Evolutionary conservation across 2,113 vertebrate genomes (phyloP), one percentile per base, ranked within the genome.

Genomic region (Mus musculus): DNA sequence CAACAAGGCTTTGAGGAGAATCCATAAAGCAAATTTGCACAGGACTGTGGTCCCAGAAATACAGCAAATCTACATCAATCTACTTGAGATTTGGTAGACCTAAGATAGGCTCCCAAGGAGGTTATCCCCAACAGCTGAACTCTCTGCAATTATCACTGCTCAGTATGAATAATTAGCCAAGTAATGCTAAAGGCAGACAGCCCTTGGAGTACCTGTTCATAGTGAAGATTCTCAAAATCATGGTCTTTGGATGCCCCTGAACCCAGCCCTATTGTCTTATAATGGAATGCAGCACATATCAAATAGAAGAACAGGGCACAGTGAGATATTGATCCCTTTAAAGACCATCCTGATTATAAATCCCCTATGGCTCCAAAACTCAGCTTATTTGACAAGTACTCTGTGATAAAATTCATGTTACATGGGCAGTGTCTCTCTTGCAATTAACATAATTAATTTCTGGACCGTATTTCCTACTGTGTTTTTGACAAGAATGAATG

Each of bases 171-270:
- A 49, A 84, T 75, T 39, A 92, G 2, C 72, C 54, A 73, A 24
- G 30, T 36, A 22, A 12, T 12, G 33, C 19, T 30, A 77, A 73
- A 14, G 33, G 46, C 33, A n/a, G 8, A 46, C 1, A 28, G 5
- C 2, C 14, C 13, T 71, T 36, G 13, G 1, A 39, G 49, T 1
- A 59, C n/a, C 54, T 39, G 0, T 16, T 65, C 39, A 3, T 8
- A 14, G 5, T 7, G n/a, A 90, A 2, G 61, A 22, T 1, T 0
- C 5, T 59, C 26, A 26, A 52, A 49, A 30, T 11, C 39, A 8
- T 0, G 0, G 8, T 2, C 30, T 69, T 61, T 20, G 11, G 33
- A 13, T 72, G 33, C 33, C 42, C n/a, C 9, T 13, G 9, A 9
- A 28, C 20, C 61, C 5, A 54, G 59, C 5, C 7, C 17, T 39